Base-by-base conservation (phyloP, 2,888 invertebrate species). In the Lithophane leautieri region DNA sequence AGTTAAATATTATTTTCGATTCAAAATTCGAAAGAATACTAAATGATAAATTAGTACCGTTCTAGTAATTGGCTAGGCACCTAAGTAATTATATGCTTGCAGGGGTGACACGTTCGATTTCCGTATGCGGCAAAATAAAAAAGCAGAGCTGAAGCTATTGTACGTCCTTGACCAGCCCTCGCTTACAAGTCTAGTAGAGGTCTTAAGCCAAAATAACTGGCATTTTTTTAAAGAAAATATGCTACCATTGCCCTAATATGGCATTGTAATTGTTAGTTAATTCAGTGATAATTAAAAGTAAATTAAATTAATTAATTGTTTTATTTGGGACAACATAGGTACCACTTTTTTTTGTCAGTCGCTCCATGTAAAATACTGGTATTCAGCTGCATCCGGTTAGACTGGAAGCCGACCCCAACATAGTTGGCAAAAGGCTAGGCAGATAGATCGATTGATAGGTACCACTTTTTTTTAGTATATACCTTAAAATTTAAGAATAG, bases 71-170 rank as follows among this genome's bases (percentile, higher is more conserved):
- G 25, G 14, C 11, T 44, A 52, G 44, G 11, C 42, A 25, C 4
- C 47, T 40, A 28, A 72, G 44, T 84, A 73, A 85, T 71, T 54
- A 70, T 50, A 77, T 34, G 44, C 50, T 50, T 73, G 60, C 80
- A 73, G 44, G 54, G 67, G 70, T 77, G 84, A 75, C 76, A 79
- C 62, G 61, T 84, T 77, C 81, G 68, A 86, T 83, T 86, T 83
- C 81, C 81, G 84, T 84, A 84, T 84, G 84, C 84, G 84, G 86
- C 84, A 83, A 80, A 84, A 85, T 85, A 75, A 69, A 82, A 72
- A 65, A 79, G 56, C 68, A 65, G 25, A 71, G 54, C 28, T 42
- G 54, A 71, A 75, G 77, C 60, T 73, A 73, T 69, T 58, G 40
- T 65, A 50, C 69, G 86, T 58, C 86, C 84, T 84, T 84, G 86